These are phyloP conservation scores for Cephus spinipes DNA, from an alignment of 2,888 invertebrate species.

Conservation along the genomic window DNA sequence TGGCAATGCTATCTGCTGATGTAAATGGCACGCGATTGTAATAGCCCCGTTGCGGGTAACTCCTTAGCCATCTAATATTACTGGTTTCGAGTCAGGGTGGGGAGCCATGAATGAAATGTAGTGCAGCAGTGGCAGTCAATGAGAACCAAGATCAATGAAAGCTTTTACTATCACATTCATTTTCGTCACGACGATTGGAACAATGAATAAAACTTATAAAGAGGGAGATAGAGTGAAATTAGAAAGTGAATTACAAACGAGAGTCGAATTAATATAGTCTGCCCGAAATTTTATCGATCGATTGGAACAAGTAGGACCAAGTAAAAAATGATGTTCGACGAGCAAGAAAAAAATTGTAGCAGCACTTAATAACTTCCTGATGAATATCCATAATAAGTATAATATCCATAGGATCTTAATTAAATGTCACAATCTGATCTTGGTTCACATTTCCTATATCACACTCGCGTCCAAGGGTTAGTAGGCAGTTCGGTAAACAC, in stretches of 20 bases:
- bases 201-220: not conserved
- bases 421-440: slow-evolving; percentile 8
- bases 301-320: not conserved
- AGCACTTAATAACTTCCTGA: not conserved
- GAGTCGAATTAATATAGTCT: not conserved
- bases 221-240: not conserved
- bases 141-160: slow-evolving; percentile 23
- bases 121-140: slow-evolving; percentile 33
- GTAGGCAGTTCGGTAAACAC: slow-evolving; percentile 1
- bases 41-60: not conserved
- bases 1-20: not conserved
- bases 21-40: not conserved
- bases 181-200: not conserved
- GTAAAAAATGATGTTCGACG: not conserved
- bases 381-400: not conserved
- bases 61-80: slow-evolving; percentile 2
- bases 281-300: not conserved
- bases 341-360: not conserved
- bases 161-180: not conserved
- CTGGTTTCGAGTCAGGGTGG: not conserved
- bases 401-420: not conserved
- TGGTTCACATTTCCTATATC: slow-evolving; percentile 12
- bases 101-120: slow-evolving; percentile 51
- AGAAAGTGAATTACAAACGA: not conserved
- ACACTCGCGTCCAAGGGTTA: slow-evolving; percentile 11